These are phyloP conservation scores for Cyprinus carpio DNA, from an alignment of 2,113 vertebrate species.

Conservation along the genomic window DNA sequence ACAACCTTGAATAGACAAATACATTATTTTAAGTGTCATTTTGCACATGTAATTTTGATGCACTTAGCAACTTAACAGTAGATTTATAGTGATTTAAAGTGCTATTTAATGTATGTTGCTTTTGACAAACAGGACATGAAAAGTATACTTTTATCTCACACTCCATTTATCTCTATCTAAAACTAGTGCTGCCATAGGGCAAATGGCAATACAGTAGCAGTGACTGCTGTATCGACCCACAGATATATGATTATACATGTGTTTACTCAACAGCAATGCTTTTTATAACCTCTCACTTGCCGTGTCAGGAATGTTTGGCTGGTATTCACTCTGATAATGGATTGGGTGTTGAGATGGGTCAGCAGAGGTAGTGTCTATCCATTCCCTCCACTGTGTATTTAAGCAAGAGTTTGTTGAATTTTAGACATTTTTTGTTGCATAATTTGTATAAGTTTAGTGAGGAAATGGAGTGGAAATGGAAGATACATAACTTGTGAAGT, in stretches of 20 bases:
- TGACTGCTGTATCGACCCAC: slow-evolving; percentile 21
- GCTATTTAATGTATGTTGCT: neutral
- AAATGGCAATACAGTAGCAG: neutral
- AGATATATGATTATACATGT: slow-evolving; percentile 56
- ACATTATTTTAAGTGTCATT: neutral
- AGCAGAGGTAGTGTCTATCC: slow-evolving; percentile 68
- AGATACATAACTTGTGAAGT: neutral
- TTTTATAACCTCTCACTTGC: slow-evolving; percentile 75
- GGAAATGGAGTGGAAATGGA: slow-evolving; percentile 41
- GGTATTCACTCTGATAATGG: slow-evolving; percentile 72
- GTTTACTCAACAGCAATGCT: slow-evolving; percentile 59
- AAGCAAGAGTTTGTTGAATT: slow-evolving; percentile 53
- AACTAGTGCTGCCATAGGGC: neutral
- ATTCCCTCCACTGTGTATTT: slow-evolving; percentile 48
- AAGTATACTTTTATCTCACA: too few species aligned
- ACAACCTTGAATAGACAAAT: neutral
- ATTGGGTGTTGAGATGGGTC: slow-evolving; percentile 76
- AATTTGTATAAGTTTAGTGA: slow-evolving; percentile 62
- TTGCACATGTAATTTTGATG: neutral
- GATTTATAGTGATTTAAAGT: neutral
- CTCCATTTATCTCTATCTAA: neutral
- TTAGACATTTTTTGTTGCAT: slow-evolving; percentile 19
- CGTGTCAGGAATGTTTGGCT: slow-evolving; percentile 65
- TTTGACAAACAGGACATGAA: neutral
- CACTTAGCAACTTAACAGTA: neutral